Conservation (phyloP, 2,888 invertebrate species). For the Pammene fasciana region DNA sequence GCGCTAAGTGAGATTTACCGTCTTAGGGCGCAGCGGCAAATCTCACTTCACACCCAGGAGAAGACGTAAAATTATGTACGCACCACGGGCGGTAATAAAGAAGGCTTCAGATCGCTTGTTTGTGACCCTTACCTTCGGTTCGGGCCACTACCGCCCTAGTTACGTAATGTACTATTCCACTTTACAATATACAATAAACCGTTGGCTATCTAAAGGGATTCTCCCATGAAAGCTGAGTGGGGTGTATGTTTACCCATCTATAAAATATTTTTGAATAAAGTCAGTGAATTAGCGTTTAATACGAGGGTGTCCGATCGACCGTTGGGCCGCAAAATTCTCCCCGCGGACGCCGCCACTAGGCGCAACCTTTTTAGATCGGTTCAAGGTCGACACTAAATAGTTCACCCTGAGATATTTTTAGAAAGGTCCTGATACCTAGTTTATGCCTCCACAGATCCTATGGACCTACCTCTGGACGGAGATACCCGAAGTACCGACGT, state of each 20-base stretch:
- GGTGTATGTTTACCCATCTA: neutral
- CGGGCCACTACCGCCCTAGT: no score
- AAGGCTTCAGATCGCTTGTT: no score
- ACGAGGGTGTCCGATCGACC: constrained; percentile 38
- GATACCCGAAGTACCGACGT: constrained; percentile 85
- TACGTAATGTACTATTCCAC: no score
- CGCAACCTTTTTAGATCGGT: constrained; percentile 21
- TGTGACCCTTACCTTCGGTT: no score
- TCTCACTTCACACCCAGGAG: no score
- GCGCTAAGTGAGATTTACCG: no score
- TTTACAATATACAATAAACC: no score
- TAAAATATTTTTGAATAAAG: constrained; percentile 29
- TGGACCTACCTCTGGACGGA: constrained; percentile 92
- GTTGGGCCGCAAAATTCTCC: constrained; percentile 37
- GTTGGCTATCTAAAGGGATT: neutral
- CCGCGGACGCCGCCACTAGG: constrained; percentile 8
- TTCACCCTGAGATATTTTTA: constrained; percentile 8
- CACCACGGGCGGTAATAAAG: no score
- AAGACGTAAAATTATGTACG: no score
- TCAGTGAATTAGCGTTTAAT: constrained; percentile 35
- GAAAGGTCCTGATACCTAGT: neutral
- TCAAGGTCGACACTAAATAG: constrained; percentile 30
- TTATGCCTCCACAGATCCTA: constrained; percentile 80
- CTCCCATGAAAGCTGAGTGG: no score
- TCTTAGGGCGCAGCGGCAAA: no score